Percentiles rank a stretch among this genome's conserved stretches.
Evolutionary conservation across 2,888 invertebrate species (phyloP).

Genomic region (Cephus pulcher): DNA sequence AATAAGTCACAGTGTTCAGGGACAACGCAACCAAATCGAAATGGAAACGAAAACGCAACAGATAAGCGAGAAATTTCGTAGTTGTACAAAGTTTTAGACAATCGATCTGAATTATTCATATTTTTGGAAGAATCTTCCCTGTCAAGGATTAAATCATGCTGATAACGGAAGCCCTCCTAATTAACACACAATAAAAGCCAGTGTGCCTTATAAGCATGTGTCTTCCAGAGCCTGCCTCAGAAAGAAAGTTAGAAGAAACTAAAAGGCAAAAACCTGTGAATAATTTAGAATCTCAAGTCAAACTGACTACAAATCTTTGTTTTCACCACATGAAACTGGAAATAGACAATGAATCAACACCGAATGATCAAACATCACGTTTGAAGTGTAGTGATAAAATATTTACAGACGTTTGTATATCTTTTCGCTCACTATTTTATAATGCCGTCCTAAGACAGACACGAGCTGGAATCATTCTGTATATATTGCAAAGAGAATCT

Average conservation of each 20-base stretch:
- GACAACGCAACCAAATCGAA: constrained; percentile 54
- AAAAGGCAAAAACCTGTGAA: not conserved
- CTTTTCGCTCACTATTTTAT: not conserved
- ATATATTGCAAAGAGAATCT: not conserved
- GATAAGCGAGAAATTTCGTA: not conserved
- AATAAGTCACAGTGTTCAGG: constrained; percentile 79
- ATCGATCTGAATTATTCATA: not conserved
- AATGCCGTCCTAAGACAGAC: not conserved
- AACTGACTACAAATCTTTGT: constrained; percentile 6
- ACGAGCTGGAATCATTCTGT: not conserved
- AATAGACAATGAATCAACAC: not conserved
- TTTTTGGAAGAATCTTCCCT: not conserved
- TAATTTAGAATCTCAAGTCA: not conserved
- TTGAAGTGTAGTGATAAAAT: not conserved
- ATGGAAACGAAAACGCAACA: constrained; percentile 42
- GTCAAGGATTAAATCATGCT: not conserved
- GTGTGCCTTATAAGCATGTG: not conserved
- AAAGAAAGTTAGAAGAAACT: not conserved
- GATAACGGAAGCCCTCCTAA: not conserved
- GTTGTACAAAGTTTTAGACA: not conserved
- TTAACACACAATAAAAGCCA: not conserved
- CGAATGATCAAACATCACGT: not conserved
- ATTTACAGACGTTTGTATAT: not conserved
- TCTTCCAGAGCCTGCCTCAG: not conserved
- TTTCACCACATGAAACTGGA: constrained; percentile 1